Conservation (phyloP, 2,888 invertebrate species). For the Apamea monoglypha region DNA sequence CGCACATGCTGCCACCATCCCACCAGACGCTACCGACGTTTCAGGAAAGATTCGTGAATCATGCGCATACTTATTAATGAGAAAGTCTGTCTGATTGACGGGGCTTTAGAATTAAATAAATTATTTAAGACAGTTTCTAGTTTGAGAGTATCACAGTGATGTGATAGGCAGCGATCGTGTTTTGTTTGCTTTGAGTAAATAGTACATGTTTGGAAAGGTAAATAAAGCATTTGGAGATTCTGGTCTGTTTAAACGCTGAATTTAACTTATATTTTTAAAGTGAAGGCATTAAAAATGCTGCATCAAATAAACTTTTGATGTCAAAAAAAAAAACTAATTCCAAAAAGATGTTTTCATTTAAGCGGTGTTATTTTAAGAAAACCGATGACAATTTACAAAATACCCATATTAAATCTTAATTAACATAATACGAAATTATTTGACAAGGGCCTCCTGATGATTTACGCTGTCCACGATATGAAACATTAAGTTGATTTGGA, state of each 20-base stretch:
- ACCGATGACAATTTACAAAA: not conserved
- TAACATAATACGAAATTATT: not conserved
- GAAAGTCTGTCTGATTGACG: conserved; percentile 56
- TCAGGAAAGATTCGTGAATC: conserved; percentile 79
- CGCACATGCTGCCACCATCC: conserved; percentile 75
- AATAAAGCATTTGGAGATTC: not conserved
- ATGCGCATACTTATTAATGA: conserved; percentile 58
- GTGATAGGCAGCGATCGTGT: not conserved
- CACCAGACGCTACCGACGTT: conserved; percentile 66
- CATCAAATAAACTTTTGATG: not conserved
- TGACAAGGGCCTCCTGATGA: conserved; percentile 10
- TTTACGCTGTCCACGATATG: conserved; percentile 12
- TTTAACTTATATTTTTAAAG: not conserved
- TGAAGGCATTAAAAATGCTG: not conserved
- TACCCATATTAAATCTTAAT: no score
- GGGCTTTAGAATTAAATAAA: conserved; percentile 14
- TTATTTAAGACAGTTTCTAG: not conserved
- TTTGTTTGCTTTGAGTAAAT: conserved; percentile 14
- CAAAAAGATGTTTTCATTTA: not conserved
- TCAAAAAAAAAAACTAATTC: not conserved
- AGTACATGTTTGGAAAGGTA: conserved; percentile 8
- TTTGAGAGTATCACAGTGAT: not conserved
- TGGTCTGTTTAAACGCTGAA: not conserved
- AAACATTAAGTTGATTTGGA: conserved; percentile 46
- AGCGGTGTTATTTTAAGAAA: not conserved